Conservation (phyloP, 2,797 vertebrate genomes). For the Hydrolagus colliei region DNA sequence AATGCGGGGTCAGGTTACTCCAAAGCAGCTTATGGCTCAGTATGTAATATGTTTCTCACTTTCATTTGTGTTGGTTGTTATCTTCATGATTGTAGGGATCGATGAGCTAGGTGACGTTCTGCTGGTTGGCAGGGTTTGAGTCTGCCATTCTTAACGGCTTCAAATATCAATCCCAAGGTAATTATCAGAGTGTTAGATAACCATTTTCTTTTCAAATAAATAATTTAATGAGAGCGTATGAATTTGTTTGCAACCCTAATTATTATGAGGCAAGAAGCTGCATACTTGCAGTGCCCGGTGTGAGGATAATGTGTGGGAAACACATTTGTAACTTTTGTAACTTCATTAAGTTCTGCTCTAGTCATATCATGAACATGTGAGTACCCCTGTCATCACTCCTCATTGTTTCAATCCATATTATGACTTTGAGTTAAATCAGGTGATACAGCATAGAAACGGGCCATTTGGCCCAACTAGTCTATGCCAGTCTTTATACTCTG, state of each 20-base stretch:
- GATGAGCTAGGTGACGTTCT: not conserved
- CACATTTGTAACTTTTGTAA: no score
- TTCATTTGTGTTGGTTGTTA: conserved; percentile 13
- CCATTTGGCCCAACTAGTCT: no score
- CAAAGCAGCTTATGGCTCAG: conserved; percentile 22
- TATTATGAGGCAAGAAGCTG: no score
- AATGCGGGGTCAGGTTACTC: not conserved
- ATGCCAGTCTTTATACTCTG: no score
- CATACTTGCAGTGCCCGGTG: no score
- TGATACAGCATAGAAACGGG: no score
- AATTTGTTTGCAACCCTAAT: not conserved
- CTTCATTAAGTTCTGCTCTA: no score
- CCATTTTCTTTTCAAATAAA: not conserved
- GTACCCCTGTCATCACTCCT: no score
- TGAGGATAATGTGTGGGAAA: no score
- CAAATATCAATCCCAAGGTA: not conserved
- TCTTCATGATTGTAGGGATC: not conserved
- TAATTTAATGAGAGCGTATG: not conserved
- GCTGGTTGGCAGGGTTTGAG: not conserved
- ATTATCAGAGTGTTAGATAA: not conserved
- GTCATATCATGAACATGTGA: no score
- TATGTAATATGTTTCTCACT: conserved; percentile 13
- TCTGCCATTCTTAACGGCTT: not conserved
- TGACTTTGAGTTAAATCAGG: no score
- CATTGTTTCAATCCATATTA: no score